Evolutionary conservation across 2,888 invertebrate genomes (phyloP).

Genomic region (Drosophila peninsularis): DNA sequence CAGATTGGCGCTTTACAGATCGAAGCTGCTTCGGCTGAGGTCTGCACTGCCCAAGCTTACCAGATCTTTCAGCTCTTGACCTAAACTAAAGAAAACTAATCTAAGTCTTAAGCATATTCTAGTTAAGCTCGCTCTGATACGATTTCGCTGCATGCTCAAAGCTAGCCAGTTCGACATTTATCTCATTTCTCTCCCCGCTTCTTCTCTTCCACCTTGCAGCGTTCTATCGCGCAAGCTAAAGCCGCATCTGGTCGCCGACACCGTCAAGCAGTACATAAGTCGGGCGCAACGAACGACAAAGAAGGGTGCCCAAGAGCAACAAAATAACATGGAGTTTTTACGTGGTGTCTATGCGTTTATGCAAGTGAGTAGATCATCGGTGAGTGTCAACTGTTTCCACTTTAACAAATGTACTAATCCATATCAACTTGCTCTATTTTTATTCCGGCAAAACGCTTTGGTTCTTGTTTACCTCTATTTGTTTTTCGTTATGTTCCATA

Average conservation of each 20-base stretch:
- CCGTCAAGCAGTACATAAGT: constrained; percentile 84
- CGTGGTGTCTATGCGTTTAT: constrained; percentile 86
- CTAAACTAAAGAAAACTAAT: no score
- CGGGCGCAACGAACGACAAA: constrained; percentile 84
- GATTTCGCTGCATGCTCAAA: no score
- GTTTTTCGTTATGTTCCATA: constrained; percentile 9
- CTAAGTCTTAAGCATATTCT: no score
- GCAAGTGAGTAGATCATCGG: constrained; percentile 86
- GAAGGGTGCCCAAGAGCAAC: constrained; percentile 83
- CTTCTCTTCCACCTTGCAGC: constrained; percentile 51
- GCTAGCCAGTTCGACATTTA: no score
- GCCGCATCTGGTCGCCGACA: constrained; percentile 85
- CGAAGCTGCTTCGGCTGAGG: no score
- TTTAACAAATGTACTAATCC: constrained; percentile 85
- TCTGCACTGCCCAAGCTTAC: no score
- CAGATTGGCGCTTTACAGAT: not conserved
- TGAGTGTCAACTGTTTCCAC: constrained; percentile 84
- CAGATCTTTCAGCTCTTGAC: no score
- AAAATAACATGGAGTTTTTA: constrained; percentile 86
- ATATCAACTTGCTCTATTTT: constrained; percentile 83
- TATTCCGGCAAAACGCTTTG: constrained; percentile 75
- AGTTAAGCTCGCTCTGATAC: no score
- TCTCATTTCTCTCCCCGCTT: no score
- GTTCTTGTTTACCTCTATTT: constrained; percentile 57
- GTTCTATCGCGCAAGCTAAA: constrained; percentile 84